Conservation (phyloP, 2,113 vertebrate genomes). For the Cettia cetti region DNA sequence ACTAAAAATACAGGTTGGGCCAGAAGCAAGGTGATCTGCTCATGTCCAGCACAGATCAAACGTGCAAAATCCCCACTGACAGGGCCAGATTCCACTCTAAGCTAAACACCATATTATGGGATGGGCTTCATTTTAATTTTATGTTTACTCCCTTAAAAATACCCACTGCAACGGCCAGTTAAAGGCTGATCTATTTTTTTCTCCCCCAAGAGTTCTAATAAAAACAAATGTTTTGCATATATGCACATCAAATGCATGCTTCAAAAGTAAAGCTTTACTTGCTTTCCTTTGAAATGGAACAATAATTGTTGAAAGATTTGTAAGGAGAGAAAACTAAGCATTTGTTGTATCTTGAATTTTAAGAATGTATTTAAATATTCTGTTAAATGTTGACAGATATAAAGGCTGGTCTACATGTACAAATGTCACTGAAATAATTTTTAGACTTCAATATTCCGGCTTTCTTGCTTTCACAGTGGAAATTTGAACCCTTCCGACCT, state of each 20-base stretch:
- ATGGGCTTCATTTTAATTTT: background rate
- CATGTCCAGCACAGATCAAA: background rate
- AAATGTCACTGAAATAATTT: background rate
- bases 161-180: too few relatives aligned
- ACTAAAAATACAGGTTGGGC: background rate
- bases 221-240: background rate
- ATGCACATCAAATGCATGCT: background rate
- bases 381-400: background rate
- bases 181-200: background rate
- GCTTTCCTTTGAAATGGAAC: background rate
- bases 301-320: background rate
- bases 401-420: background rate
- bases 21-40: background rate
- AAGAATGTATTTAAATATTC: background rate
- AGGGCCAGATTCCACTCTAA: background rate
- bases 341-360: background rate
- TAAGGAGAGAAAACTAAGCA: background rate
- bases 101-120: background rate
- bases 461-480: background rate
- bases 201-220: background rate
- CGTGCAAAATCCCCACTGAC: fast-evolving
- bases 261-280: background rate
- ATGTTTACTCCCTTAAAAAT: background rate
- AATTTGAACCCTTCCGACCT: background rate
- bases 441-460: background rate